Percentiles rank a stretch among this genome's conserved stretches.
Evolutionary conservation across 2,797 vertebrate species (phyloP).

Genomic region (Novumbra hubbsi): DNA sequence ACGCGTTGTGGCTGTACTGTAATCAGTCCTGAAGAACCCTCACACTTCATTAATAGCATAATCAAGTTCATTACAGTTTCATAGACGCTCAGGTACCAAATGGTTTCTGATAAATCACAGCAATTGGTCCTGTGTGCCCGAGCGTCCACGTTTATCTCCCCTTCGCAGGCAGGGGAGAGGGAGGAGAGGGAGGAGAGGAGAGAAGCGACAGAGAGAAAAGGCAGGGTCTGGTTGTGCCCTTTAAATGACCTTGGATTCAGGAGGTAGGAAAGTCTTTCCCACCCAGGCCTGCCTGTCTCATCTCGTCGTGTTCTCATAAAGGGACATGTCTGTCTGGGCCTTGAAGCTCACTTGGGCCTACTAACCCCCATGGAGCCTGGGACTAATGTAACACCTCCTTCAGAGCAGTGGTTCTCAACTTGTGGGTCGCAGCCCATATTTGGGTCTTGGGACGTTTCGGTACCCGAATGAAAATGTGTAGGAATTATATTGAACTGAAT

Average conservation of each 20-base stretch:
- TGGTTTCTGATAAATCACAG: constrained; percentile 75
- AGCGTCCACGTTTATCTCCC: constrained; percentile 72
- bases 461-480: too few relatives aligned
- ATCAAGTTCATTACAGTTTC: constrained; percentile 82
- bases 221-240: constrained; percentile 57
- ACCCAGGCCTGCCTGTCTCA: constrained; percentile 13
- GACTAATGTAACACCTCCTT: constrained; percentile 21
- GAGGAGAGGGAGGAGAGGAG: not conserved
- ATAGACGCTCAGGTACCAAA: constrained; percentile 78
- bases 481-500: too few relatives aligned
- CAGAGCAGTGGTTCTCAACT: too few relatives aligned
- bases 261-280: constrained; percentile 16
- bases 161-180: constrained; percentile 58
- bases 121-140: constrained; percentile 63
- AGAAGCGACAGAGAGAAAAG: constrained; percentile 5
- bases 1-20: constrained; percentile 51
- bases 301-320: constrained; percentile 31
- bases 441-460: too few relatives aligned
- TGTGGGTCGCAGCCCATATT: too few relatives aligned
- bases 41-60: constrained; percentile 83
- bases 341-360: constrained; percentile 28
- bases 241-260: constrained; percentile 66
- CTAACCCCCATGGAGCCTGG: constrained; percentile 28
- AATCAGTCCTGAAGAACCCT: constrained; percentile 74
- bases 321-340: constrained; percentile 43